Evolutionary conservation across 2,888 invertebrate species (phyloP).

Genomic region (Operophtera brumata): DNA sequence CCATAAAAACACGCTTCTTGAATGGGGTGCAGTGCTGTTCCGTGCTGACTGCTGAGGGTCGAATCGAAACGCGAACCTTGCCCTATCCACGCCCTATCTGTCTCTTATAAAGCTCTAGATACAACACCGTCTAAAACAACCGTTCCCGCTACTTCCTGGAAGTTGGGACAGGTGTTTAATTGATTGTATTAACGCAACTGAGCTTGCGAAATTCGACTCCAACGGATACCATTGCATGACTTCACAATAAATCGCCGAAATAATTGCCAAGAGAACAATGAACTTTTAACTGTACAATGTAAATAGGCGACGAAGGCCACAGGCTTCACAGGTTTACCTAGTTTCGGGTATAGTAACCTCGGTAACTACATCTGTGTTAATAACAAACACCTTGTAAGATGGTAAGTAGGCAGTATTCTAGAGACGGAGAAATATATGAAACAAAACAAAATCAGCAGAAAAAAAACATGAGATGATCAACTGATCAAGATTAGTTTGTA

Average conservation of each 20-base stretch:
- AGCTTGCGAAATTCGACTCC: constrained; percentile 20
- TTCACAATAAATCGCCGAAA: constrained; percentile 32
- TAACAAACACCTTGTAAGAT: not conserved
- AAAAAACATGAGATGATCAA: not conserved
- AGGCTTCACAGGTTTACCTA: not conserved
- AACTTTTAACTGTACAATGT: constrained; percentile 30
- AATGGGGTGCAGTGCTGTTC: no score
- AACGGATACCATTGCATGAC: constrained; percentile 14
- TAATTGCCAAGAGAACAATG: constrained; percentile 40
- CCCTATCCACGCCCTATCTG: no score
- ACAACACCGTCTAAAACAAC: not conserved
- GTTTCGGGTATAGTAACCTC: not conserved
- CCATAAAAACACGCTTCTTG: no score
- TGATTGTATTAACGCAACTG: constrained; percentile 4
- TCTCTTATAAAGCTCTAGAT: no score
- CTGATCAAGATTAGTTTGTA: constrained; percentile 19
- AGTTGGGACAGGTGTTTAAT: constrained; percentile 16
- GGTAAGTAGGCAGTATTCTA: not conserved
- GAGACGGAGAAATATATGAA: not conserved
- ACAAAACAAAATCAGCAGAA: not conserved
- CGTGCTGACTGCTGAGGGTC: no score
- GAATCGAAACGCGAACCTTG: no score
- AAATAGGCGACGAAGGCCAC: constrained; percentile 14
- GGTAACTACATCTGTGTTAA: not conserved
- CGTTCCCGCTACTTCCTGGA: constrained; percentile 7